Base-by-base conservation (phyloP, 2,797 vertebrate genomes). In the Tiaroga cobitis region DNA sequence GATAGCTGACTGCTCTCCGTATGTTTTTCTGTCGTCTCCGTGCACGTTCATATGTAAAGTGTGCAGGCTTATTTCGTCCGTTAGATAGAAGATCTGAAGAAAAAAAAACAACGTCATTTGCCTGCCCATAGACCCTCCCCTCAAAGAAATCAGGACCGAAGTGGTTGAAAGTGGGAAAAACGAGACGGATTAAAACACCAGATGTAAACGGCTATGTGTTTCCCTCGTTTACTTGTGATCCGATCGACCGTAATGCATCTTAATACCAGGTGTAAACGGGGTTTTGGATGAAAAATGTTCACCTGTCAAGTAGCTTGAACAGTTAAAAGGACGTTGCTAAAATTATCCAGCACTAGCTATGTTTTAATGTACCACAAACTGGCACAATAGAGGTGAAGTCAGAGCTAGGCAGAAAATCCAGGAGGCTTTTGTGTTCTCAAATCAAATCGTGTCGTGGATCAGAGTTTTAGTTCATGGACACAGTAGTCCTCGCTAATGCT, bases 341-440 rank as follows among this genome's bases (percentile, higher is more conserved):
- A 73, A 61, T 73, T 34, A 61, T 16, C 37, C 54, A 72, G 51
- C 46, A 24, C 15, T 73, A 15, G n/a, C 54, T 54, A 59, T 32
- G 68, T 82, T 73, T 77, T 54, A 76, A 51, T 67, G 73, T 67
- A 54, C 56, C 18, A 0, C 72, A 75, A 49, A 65, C 43, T 51
- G 37, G 49, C 73, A 54, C 32, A 67, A 29, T 76, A 68, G 67
- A 56, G 49, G 21, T 80, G 15, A 65, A 37, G 19, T 69, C 51
- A 46, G 69, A 63, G 56, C 54, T 73, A 5, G 56, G 49, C 43
- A 39, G 5, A 72, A 80, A 80, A 85, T 80, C 68, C 83, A 29
- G 63, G 61, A 76, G 85, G 85, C 72, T 82, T 86, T 86, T 82
- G 76, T 86, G 80, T 82, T 76, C 54, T 77, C 21, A 82, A 82